These are phyloP conservation scores for Hippopotamyrus pictus DNA, from an alignment of 2,797 vertebrate species.

Conservation along the genomic window DNA sequence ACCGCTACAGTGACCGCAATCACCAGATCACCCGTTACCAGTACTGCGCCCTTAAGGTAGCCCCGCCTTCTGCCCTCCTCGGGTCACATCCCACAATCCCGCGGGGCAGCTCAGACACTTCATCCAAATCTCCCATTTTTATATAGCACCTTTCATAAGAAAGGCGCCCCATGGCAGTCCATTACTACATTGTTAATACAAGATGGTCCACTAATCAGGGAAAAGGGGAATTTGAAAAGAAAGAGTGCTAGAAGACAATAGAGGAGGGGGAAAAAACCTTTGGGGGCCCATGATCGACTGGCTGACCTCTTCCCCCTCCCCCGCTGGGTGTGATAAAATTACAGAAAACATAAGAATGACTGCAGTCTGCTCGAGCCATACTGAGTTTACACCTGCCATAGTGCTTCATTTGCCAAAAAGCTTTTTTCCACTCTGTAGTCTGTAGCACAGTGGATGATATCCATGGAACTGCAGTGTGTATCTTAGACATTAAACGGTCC, in stretches of 20 bases:
- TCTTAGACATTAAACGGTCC: background rate
- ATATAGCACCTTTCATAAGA: background rate
- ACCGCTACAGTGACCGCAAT: constrained; percentile 95
- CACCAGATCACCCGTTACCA: constrained; percentile 98
- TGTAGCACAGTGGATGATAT: no score
- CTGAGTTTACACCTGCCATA: background rate
- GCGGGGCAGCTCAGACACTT: background rate
- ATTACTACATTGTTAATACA: background rate
- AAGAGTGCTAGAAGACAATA: background rate
- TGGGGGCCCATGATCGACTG: background rate
- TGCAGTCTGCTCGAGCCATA: background rate
- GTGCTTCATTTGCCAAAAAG: background rate
- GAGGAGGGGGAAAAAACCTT: background rate
- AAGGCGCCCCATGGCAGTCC: background rate
- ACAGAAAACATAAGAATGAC: background rate
- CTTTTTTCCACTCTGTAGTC: background rate
- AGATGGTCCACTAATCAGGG: background rate
- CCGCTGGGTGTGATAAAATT: background rate
- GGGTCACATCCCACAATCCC: constrained; percentile 75
- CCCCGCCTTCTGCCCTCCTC: constrained; percentile 83
- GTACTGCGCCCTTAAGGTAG: constrained; percentile 93
- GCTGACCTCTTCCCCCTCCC: background rate
- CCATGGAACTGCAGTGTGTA: background rate
- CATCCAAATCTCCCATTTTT: background rate
- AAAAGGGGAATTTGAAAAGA: background rate